Evolutionary conservation across 2,113 vertebrate species (phyloP).

Genomic region (Pionites leucogaster): DNA sequence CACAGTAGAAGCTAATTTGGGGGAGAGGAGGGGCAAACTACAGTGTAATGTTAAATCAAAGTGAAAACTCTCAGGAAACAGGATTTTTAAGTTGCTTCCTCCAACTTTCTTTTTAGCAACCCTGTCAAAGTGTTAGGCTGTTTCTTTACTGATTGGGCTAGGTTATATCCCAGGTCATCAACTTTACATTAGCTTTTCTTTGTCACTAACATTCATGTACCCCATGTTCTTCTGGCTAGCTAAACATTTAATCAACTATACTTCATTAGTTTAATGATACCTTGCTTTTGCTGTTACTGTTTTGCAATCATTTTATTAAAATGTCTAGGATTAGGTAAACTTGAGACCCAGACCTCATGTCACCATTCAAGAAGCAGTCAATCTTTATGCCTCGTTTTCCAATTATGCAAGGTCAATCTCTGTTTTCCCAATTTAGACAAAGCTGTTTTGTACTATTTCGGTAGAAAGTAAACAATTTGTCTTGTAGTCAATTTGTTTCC

Average conservation of each 20-base stretch:
- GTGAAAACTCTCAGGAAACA: not conserved
- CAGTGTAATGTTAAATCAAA: not conserved
- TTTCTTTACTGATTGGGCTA: not conserved
- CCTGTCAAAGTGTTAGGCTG: not conserved
- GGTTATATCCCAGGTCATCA: not conserved
- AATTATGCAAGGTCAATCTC: not conserved
- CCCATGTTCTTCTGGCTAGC: not conserved
- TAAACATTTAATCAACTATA: not conserved
- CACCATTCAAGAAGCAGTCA: not conserved
- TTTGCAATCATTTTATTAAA: not conserved
- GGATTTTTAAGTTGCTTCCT: not conserved
- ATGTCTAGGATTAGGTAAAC: not conserved
- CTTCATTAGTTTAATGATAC: not conserved
- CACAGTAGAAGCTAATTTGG: not conserved
- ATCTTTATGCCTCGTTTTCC: not conserved
- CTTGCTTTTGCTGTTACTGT: not conserved
- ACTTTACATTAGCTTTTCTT: not conserved
- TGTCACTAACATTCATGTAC: not conserved
- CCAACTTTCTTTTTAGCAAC: not conserved
- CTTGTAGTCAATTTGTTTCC: not conserved
- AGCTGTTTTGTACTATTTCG: not conserved
- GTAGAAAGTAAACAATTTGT: not conserved
- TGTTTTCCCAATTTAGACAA: not conserved
- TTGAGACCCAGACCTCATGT: rapidly evolving
- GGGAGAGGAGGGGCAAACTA: not conserved